Conservation (phyloP, 53 echinoderm and acorn worm genomes). For the Crossaster papposus region DNA sequence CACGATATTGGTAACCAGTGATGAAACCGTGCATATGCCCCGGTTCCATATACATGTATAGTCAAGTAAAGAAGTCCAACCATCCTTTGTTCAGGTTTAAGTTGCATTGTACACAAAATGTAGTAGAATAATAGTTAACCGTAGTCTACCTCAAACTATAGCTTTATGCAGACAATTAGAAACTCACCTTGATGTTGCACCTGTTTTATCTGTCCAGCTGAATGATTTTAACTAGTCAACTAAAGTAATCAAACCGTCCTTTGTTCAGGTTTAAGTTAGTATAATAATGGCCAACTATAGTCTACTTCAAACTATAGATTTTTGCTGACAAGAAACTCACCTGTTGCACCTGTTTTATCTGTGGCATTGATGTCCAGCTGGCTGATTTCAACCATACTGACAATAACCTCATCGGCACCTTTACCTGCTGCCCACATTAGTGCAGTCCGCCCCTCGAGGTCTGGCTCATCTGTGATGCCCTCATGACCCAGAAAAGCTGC, state of each 20-base stretch:
- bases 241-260: background rate
- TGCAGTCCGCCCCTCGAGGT: slow-evolving; percentile 91
- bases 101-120: no score
- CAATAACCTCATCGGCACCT: slow-evolving; percentile 90
- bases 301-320: background rate
- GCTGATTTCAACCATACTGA: slow-evolving; percentile 76
- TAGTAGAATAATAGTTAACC: no score
- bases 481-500: slow-evolving; percentile 80
- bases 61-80: background rate
- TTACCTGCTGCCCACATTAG: slow-evolving; percentile 99
- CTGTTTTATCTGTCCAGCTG: no score
- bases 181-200: no score
- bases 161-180: no score
- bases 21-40: no score
- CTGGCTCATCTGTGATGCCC: slow-evolving; percentile 89
- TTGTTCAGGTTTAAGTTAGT: no score
- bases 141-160: no score
- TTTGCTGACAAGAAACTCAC: slow-evolving; percentile 36
- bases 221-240: no score
- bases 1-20: no score
- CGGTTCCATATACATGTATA: no score
- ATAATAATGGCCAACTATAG: background rate
- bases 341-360: slow-evolving; percentile 95
- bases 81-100: no score
- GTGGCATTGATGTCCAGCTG: slow-evolving; percentile 93